Base-by-base conservation (phyloP, 2,888 invertebrate genomes). In the Alviniconcha strummeri region DNA sequence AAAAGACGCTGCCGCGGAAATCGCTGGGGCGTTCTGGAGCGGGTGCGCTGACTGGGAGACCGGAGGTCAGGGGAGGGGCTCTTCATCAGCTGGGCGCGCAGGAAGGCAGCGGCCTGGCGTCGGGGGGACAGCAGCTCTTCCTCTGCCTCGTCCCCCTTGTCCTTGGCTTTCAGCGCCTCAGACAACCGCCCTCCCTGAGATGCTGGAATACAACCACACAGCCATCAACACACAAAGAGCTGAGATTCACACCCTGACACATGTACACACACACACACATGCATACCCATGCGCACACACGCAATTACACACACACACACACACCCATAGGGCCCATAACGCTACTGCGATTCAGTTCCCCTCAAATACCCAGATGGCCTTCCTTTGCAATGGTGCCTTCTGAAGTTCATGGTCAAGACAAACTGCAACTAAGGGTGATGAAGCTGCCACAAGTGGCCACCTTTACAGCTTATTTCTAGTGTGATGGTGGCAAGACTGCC, bases 61-160 rank as follows among this genome's bases (percentile, higher is more conserved):
- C 52, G 84, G 52, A 72, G 72, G 64, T 79, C 84, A 0, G 90
- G 89, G 13, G 90, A 89, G 13, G 90, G 90, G 82, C 90, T 90
- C 8, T 87, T 85, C 78, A 88, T 89, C 6, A 91, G 84, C 82
- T 91, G 90, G 56, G 90, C 89, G 19, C 89, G 82, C 8, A 90
- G 84, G 78, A 90, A 89, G 69, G 89, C 88, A n/a, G 88, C 86
- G 19, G 76, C 54, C 64, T 71, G 82, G 11, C 77, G 76, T 88
- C 72, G 88, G 85, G 90, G 89, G 17, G 90, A 89, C 78, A 87
- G 88, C 55, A 88, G 83, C 54, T 86, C 82, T 4, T 78, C 79
- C 4, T 83, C n/a, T 60, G 2, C 60, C 60, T 8, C 60, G 9
- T 11, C 60, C 8, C 13, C 9, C 15, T 17, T 77, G 11, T 67